Conservation (phyloP, 2,888 invertebrate genomes). For the Lithodes maja region DNA sequence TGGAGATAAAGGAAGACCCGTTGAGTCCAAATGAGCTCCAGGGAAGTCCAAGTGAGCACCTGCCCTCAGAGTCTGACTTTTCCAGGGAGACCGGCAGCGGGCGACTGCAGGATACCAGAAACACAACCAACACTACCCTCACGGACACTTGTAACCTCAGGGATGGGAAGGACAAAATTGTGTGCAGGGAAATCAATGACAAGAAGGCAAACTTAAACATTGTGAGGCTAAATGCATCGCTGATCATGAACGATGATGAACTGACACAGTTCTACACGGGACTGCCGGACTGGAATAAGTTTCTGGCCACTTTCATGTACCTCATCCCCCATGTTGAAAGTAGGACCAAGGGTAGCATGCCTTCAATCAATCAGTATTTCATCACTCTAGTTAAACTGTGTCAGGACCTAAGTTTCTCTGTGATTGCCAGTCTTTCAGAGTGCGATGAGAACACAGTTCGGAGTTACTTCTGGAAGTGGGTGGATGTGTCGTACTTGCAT, state of each 20-base stretch:
- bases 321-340: not conserved
- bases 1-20: slow-evolving; percentile 11
- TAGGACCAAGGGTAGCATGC: not conserved
- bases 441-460: not conserved
- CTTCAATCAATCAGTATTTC: slow-evolving; percentile 13
- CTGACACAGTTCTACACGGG: slow-evolving; percentile 11
- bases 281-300: slow-evolving; percentile 1
- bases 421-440: not conserved
- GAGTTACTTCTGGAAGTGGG: slow-evolving; percentile 14
- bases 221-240: not conserved
- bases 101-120: not conserved
- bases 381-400: slow-evolving; percentile 13
- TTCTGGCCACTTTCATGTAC: not conserved
- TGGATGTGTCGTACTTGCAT: not conserved
- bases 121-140: not conserved
- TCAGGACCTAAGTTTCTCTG: not conserved
- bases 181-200: not conserved
- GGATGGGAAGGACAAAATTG: not conserved
- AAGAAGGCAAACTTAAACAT: not conserved
- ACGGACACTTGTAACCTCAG: not conserved
- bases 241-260: not conserved
- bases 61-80: not conserved
- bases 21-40: not conserved
- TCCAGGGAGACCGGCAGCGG: not conserved
- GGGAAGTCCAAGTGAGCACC: not conserved